Evolutionary conservation across 2,888 invertebrate species (phyloP).

Genomic region (Dynastes grantii): DNA sequence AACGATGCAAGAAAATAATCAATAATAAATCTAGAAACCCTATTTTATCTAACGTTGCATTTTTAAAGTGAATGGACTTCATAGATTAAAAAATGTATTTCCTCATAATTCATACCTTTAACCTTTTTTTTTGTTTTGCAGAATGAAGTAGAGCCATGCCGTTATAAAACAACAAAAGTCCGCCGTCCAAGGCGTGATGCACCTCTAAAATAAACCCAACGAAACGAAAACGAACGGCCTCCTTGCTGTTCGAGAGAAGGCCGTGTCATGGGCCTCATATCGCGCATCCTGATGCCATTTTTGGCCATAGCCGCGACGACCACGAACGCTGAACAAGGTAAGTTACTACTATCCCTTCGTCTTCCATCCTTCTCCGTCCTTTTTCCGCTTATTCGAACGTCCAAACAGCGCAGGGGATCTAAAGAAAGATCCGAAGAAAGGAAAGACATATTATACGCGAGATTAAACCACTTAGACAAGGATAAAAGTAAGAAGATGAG

Average conservation of each 20-base stretch:
- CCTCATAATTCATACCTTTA: background rate
- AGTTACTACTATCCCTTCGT: conserved; percentile 7
- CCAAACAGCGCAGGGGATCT: background rate
- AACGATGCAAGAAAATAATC: no score
- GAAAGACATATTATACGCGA: background rate
- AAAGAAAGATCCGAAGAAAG: background rate
- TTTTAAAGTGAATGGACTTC: no score
- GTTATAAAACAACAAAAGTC: conserved; percentile 29
- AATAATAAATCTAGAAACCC: no score
- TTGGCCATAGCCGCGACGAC: conserved; percentile 44
- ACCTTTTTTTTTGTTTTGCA: conserved; percentile 27
- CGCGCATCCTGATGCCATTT: conserved; percentile 45
- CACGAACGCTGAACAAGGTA: conserved; percentile 43
- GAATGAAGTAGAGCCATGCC: conserved; percentile 44
- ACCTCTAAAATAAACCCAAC: conserved; percentile 41
- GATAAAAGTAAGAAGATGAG: background rate
- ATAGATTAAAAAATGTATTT: no score
- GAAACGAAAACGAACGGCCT: conserved; percentile 27
- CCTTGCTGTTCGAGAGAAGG: conserved; percentile 44
- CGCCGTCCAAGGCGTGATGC: conserved; percentile 35
- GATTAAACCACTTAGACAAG: background rate
- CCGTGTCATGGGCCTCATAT: conserved; percentile 48
- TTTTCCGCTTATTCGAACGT: background rate
- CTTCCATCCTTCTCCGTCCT: background rate
- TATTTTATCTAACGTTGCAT: no score